phyloP scores from a whole-genome alignment of 2,888 invertebrate species.

The Tethea ocularis region DNA sequence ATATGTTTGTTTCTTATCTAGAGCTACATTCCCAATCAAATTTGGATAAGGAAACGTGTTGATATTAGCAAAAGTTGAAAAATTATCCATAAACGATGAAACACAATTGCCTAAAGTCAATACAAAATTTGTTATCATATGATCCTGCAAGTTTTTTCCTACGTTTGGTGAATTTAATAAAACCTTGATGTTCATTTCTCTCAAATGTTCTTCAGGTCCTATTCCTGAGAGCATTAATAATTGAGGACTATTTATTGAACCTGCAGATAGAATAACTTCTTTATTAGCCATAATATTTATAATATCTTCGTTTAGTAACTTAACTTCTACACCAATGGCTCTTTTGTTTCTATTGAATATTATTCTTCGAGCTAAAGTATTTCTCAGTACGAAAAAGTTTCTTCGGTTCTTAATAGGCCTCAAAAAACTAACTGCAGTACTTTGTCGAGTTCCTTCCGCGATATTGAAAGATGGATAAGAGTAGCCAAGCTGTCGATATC shows the following conservation, averaged over 20 bases:
- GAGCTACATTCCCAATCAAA: conserved; percentile 6
- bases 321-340: conserved; percentile 17
- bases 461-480: conserved; percentile 14
- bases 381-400: conserved; percentile 15
- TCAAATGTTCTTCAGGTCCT: conserved; percentile 16
- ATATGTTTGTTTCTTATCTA: conserved; percentile 7
- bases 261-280: conserved; percentile 18
- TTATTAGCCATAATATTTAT: conserved; percentile 13
- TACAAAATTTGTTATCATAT: conserved; percentile 3
- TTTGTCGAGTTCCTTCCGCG: conserved; percentile 13
- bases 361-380: conserved; percentile 10
- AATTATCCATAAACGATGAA: background rate
- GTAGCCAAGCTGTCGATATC: conserved; percentile 17
- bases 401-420: conserved; percentile 11
- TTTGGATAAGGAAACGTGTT: conserved; percentile 4
- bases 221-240: conserved; percentile 19
- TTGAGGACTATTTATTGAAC: conserved; percentile 14
- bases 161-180: conserved; percentile 17
- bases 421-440: conserved; percentile 14
- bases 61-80: background rate
- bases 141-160: conserved; percentile 18
- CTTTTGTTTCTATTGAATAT: conserved; percentile 10
- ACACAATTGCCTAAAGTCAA: conserved; percentile 7
- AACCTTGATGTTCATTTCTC: conserved; percentile 10
- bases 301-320: conserved; percentile 8